Evolutionary conservation across 2,888 invertebrate genomes (phyloP).

Genomic region (Campoplex nolae): DNA sequence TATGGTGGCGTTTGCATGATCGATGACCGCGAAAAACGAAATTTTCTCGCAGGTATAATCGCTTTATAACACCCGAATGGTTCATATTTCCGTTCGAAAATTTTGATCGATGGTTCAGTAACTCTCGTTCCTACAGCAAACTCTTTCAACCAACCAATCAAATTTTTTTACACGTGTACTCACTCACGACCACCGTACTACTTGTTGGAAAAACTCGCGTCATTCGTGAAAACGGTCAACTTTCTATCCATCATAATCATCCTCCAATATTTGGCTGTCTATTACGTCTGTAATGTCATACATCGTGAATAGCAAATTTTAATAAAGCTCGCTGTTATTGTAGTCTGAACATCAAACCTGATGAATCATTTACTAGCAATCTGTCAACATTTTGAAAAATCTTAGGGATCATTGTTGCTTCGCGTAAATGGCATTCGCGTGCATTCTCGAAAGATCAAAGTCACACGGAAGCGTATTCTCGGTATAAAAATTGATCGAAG

Average conservation of each 20-base stretch:
- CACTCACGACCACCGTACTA: neutral
- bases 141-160: neutral
- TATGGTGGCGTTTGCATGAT: constrained; percentile 34
- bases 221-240: constrained; percentile 19
- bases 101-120: constrained; percentile 56
- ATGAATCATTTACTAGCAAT: neutral
- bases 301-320: constrained; percentile 30
- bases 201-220: neutral
- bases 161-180: neutral
- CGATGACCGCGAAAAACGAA: constrained; percentile 47
- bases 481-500: neutral
- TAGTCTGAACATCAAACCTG: neutral
- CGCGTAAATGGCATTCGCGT: neutral
- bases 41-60: constrained; percentile 48
- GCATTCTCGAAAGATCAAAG: neutral
- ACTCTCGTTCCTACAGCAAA: constrained; percentile 10
- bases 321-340: neutral
- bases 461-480: neutral
- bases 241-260: constrained; percentile 37
- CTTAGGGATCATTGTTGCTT: neutral
- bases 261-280: constrained; percentile 18
- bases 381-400: neutral
- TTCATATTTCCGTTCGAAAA: constrained; percentile 43
- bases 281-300: neutral
- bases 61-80: constrained; percentile 6